These are phyloP conservation scores for Drosophila melanica DNA, from an alignment of 1,140 invertebrate species.

Conservation along the genomic window DNA sequence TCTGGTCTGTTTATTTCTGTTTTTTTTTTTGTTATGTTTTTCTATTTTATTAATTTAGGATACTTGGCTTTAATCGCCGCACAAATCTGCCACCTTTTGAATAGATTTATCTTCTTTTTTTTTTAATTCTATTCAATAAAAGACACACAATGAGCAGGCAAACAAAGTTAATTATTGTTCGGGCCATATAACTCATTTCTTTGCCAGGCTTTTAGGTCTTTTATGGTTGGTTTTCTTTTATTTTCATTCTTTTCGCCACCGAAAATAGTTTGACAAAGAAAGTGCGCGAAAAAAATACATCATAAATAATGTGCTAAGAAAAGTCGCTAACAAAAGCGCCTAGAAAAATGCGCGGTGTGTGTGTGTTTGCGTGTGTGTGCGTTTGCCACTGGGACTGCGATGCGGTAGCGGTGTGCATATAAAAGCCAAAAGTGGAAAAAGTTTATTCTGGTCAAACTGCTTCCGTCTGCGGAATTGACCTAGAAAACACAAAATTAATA, in stretches of 20 bases:
- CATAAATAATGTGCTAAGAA: constrained; percentile 79
- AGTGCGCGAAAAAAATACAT: constrained; percentile 62
- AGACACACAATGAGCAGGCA: constrained; percentile 27
- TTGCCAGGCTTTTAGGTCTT: constrained; percentile 17
- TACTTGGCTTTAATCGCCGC: constrained; percentile 49
- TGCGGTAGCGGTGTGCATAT: constrained; percentile 22
- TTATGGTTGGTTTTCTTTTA: constrained; percentile 41
- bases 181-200: constrained; percentile 35
- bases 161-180: constrained; percentile 64
- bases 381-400: constrained; percentile 21
- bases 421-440: constrained; percentile 66
- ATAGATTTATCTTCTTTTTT: constrained; percentile 18
- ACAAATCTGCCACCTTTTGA: constrained; percentile 43
- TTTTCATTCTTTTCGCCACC: constrained; percentile 33
- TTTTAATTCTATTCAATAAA: constrained; percentile 52
- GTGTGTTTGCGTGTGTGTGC: constrained; percentile 20
- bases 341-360: constrained; percentile 45
- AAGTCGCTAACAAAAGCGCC: constrained; percentile 66
- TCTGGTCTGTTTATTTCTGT: constrained; percentile 31
- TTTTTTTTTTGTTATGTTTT: constrained; percentile 9
- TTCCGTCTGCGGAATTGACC: constrained; percentile 75
- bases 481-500: constrained; percentile 74
- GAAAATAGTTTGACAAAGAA: constrained; percentile 70
- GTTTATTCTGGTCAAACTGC: constrained; percentile 75
- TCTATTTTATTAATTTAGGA: constrained; percentile 30